Conservation (phyloP, 2,797 vertebrate species). For the Pachyuromys duprasi region DNA sequence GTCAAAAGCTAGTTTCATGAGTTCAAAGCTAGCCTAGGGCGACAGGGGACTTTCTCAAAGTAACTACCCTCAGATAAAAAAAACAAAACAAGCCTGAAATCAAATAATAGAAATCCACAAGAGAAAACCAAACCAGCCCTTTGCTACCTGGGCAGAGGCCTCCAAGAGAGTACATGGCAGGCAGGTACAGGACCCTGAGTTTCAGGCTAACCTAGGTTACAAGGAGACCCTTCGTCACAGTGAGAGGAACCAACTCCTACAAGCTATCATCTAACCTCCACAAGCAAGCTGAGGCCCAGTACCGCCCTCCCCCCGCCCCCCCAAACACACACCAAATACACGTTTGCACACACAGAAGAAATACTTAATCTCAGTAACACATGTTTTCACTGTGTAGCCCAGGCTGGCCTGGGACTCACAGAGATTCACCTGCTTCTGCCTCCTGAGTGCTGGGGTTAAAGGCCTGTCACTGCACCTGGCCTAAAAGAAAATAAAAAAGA, state of each 20-base stretch:
- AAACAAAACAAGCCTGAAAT: not conserved
- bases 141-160: no score
- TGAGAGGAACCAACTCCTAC: not conserved
- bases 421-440: not conserved
- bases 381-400: not conserved
- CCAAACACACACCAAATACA: not conserved
- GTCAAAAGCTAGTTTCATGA: not conserved
- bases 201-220: not conserved
- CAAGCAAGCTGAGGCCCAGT: not conserved
- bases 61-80: not conserved
- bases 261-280: not conserved
- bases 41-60: not conserved
- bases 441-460: not conserved
- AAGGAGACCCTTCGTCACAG: not conserved
- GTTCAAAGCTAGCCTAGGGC: not conserved
- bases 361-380: not conserved
- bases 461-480: no score
- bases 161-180: not conserved
- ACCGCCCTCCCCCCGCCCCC: no score
- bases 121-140: not conserved
- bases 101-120: no score
- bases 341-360: not conserved
- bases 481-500: not conserved
- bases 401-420: not conserved
- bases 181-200: not conserved